Percentiles rank a stretch among this genome's conserved stretches.
Conservation (phyloP, 2,797 vertebrate genomes). For the Geotrypetes seraphini region DNA sequence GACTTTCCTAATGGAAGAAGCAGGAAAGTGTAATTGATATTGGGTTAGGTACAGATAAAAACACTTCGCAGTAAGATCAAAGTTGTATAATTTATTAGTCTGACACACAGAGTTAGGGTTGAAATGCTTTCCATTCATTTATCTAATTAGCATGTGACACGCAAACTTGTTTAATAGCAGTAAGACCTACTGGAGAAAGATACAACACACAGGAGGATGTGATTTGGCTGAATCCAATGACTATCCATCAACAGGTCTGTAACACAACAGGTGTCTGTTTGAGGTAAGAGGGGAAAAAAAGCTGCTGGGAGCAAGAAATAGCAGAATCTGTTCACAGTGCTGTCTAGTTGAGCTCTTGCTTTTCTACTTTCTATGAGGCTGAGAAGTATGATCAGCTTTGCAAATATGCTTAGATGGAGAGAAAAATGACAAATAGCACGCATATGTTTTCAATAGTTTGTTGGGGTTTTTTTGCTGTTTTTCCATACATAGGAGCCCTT, state of each 20-base stretch:
- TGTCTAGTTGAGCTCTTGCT: too few species aligned
- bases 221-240: background rate
- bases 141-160: background rate
- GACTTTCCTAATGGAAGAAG: background rate
- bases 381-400: too few species aligned
- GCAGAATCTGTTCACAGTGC: too few species aligned
- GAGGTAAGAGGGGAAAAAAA: constrained; percentile 3
- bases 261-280: background rate
- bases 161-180: background rate
- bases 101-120: background rate
- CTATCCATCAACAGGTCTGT: background rate
- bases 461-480: too few species aligned
- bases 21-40: background rate
- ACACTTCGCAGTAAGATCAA: background rate
- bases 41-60: background rate
- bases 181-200: constrained; percentile 2
- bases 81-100: background rate
- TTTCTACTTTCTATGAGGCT: too few species aligned
- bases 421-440: too few species aligned
- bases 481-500: too few species aligned
- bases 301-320: background rate
- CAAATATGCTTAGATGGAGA: too few species aligned
- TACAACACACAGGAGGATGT: constrained; percentile 4
- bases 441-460: too few species aligned
- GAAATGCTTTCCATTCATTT: background rate